Evolutionary conservation across 2,888 invertebrate genomes (phyloP), one percentile per base, ranked within the genome.

Genomic region (Mesorhabditis sp.): DNA sequence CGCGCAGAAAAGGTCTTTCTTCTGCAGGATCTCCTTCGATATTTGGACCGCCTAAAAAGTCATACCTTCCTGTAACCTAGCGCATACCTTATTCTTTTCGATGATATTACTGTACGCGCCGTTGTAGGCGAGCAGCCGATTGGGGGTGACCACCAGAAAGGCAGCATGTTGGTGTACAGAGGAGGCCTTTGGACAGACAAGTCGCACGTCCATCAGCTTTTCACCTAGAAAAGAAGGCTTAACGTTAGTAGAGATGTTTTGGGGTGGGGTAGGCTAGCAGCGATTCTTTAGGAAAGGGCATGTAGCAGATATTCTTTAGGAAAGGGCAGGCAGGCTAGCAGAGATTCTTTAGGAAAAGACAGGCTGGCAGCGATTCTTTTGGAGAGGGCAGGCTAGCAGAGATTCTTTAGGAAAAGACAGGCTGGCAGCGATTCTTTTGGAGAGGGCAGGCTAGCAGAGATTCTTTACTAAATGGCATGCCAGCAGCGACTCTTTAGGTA

Each of bases 151-250:
- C 15, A 82, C 72, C 15, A 83, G 67, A 66, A 76, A 83, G 15
- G 76, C 76, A 5, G 74, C 80, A 6, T 68, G 6, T 13, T 78
- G 73, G 63, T 77, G 73, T 45, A 82, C 70, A 0, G 77, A 76
- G 10, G 67, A 58, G 15, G 69, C 66, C 6, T 62, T 63, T 0
- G 81, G 82, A 7, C 69, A 67, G 3, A 83, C 78, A 4, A 79
- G 67, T 10, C 83, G 80, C 13, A 82, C 80, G 65, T 81, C 81
- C 4, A 78, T 69, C 45, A 73, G 67, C 61, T 76, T 78, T 10
- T 75, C 71, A 4, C 74, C 75, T 75, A 58, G 41, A 70, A 42
- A 15, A 43, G 13, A 61, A 62, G 43, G 28, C 43, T 13, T 62
- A 58, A 10, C 45, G 13, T 62, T 2, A 45, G n/a, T 67, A 0